Conservation (phyloP, 2,113 vertebrate species). For the Egretta garzetta region DNA sequence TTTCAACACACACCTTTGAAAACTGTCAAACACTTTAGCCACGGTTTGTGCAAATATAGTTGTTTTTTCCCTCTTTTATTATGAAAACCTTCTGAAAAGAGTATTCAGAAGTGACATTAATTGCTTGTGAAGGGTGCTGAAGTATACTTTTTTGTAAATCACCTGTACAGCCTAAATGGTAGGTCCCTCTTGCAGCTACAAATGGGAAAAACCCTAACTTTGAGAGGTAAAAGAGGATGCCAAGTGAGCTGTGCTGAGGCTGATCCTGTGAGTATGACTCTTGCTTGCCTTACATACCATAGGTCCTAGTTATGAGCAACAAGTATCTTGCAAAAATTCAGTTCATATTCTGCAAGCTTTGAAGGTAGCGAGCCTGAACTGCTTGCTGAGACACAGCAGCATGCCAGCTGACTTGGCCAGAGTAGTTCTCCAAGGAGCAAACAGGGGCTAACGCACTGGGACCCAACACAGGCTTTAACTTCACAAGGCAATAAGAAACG, state of each 20-base stretch:
- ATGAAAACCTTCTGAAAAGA: conserved; percentile 9
- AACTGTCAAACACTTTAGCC: conserved; percentile 23
- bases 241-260: background rate
- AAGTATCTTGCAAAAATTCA: background rate
- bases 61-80: background rate
- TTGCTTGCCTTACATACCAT: background rate
- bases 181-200: background rate
- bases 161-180: background rate
- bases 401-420: background rate
- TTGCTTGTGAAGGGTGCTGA: conserved; percentile 14
- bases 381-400: background rate
- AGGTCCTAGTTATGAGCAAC: background rate
- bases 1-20: conserved; percentile 37
- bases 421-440: background rate
- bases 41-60: background rate
- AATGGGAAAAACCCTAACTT: background rate
- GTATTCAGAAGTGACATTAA: conserved; percentile 13
- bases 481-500: background rate
- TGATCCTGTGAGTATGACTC: background rate
- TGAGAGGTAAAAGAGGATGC: background rate
- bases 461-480: background rate
- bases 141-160: background rate
- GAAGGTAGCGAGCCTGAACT: background rate
- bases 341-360: background rate
- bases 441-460: background rate